Evolutionary conservation across 2,888 invertebrate species (phyloP).

Genomic region (Cheilosia grossa): DNA sequence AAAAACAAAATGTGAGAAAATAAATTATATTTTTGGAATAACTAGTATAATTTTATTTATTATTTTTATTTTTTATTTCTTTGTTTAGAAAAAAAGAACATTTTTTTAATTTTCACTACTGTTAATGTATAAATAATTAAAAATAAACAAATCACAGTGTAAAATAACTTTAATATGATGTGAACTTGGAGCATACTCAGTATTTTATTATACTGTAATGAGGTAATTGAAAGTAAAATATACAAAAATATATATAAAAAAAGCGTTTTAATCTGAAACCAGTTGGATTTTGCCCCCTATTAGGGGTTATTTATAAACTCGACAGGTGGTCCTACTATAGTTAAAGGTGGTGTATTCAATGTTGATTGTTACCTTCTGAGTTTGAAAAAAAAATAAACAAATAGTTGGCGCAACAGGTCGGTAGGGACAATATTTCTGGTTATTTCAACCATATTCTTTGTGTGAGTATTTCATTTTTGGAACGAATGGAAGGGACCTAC

Average conservation of each 20-base stretch:
- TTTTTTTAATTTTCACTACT: slow-evolving; percentile 67
- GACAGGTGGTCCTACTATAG: neutral
- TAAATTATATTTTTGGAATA: slow-evolving; percentile 68
- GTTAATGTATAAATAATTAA: slow-evolving; percentile 73
- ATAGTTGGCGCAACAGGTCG: no score
- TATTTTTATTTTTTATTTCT: slow-evolving; percentile 52
- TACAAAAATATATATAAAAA: slow-evolving; percentile 62
- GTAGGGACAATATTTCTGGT: no score
- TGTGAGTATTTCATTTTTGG: no score
- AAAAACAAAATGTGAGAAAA: slow-evolving; percentile 43
- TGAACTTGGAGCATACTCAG: slow-evolving; percentile 83
- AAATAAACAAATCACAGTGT: slow-evolving; percentile 67
- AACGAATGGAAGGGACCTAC: no score
- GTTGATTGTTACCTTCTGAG: no score
- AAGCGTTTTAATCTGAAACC: slow-evolving; percentile 8
- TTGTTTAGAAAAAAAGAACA: slow-evolving; percentile 49
- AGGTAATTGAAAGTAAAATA: slow-evolving; percentile 80
- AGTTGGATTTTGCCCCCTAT: no score
- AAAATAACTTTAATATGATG: slow-evolving; percentile 79
- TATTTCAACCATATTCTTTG: no score
- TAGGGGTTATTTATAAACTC: neutral
- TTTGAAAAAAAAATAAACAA: no score
- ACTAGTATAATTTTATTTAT: slow-evolving; percentile 67
- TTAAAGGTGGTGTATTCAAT: no score
- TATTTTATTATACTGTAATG: slow-evolving; percentile 83